phyloP scores from a whole-genome alignment of 2,888 invertebrate genomes.

The Drymonia ruficornis region DNA sequence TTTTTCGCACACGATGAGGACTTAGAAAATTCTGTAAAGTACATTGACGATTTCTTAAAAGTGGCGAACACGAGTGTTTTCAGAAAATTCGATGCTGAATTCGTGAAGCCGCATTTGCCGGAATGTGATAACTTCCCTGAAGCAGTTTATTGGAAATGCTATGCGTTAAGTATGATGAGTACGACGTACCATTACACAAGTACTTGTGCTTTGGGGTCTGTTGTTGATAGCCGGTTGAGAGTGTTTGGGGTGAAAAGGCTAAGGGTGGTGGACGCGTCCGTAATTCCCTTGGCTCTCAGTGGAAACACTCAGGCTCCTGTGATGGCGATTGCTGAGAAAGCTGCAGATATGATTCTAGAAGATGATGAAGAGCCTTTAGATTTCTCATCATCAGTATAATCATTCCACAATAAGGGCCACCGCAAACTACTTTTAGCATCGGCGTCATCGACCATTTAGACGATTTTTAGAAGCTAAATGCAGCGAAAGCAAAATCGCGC shows the following conservation, averaged over 20 bases:
- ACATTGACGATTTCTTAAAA: conserved; percentile 51
- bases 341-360: conserved; percentile 41
- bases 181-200: conserved; percentile 25
- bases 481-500: too few species aligned
- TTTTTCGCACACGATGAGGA: conserved; percentile 82
- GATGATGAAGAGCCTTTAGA: conserved; percentile 6
- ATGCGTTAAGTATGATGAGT: conserved; percentile 16
- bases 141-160: conserved; percentile 27
- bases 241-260: conserved; percentile 81
- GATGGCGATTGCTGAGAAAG: conserved; percentile 86
- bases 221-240: conserved; percentile 32
- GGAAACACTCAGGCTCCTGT: conserved; percentile 85
- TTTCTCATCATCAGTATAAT: neutral
- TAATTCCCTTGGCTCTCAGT: conserved; percentile 84
- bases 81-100: conserved; percentile 47
- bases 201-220: conserved; percentile 36
- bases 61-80: conserved; percentile 69
- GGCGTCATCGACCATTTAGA: too few species aligned
- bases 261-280: conserved; percentile 86
- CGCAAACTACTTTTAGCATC: too few species aligned
- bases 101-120: conserved; percentile 37
- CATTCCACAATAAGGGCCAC: too few species aligned
- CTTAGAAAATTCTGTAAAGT: conserved; percentile 60
- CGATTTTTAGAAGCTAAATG: too few species aligned
- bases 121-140: conserved; percentile 18